phyloP scores from a whole-genome alignment of 1,140 invertebrate genomes.

The Aleiodes sp. region DNA sequence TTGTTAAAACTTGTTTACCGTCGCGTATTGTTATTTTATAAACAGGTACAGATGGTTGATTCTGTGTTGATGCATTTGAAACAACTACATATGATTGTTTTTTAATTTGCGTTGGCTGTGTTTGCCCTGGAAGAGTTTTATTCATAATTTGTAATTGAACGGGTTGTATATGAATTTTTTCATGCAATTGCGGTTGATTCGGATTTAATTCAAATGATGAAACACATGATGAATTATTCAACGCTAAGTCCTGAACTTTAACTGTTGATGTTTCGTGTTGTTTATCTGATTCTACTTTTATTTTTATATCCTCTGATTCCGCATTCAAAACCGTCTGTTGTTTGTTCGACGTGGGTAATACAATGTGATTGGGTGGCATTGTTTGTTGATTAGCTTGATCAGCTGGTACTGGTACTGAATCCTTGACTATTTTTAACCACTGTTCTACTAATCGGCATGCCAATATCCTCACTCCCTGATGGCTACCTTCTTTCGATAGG shows the following conservation, averaged over 20 bases:
- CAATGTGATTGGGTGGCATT: background rate
- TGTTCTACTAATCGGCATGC: conserved; percentile 86
- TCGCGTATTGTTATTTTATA: conserved; percentile 79
- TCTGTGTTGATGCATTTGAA: conserved; percentile 40
- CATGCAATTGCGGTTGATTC: conserved; percentile 32
- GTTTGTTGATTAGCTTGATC: conserved; percentile 3
- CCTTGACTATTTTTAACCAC: conserved; percentile 89
- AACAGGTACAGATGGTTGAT: conserved; percentile 51
- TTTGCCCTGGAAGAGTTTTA: conserved; percentile 36
- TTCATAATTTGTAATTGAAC: conserved; percentile 44
- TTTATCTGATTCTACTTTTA: background rate
- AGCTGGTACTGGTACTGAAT: conserved; percentile 62
- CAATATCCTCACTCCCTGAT: conserved; percentile 76
- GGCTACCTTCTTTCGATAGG: conserved; percentile 82
- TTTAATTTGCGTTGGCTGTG: conserved; percentile 41
- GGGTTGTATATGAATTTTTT: conserved; percentile 33
- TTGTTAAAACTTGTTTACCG: conserved; percentile 77
- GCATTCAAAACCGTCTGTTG: background rate
- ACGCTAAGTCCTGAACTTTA: conserved; percentile 23
- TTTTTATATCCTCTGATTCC: background rate
- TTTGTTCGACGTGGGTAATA: background rate
- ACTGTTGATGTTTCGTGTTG: background rate
- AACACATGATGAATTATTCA: conserved; percentile 29
- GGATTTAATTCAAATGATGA: conserved; percentile 24
- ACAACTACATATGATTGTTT: conserved; percentile 52